Evolutionary conservation across 2,797 vertebrate genomes (phyloP), one percentile per base, ranked within the genome.

Genomic region (Spea hammondii): DNA sequence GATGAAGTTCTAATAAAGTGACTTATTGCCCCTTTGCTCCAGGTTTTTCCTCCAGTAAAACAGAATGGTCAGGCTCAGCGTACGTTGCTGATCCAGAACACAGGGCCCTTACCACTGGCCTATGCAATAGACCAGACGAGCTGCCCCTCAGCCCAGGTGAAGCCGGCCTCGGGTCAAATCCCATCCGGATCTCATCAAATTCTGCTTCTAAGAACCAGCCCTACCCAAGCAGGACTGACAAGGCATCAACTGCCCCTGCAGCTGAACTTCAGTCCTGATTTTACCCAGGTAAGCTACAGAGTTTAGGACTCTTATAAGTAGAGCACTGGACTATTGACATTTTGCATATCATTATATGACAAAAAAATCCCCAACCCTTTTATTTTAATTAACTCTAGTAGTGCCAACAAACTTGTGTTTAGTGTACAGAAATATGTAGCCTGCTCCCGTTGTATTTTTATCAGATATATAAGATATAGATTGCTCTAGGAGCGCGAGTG

Each of bases 11-110:
- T 32, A 32, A 32, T 32, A 32, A 32, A 32, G 32, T 32, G 32
- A 32, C 32, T 1, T 32, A 32, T 32, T 32, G 32, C 49, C 70
- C 65, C 84, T 8, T 57, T 70, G 70, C 78, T 60, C 2, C 77
- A 99, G 98, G 85, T 90, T 0, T 99, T 99, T 83, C 93, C 95
- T 53, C 88, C 93, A 4, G 85, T 93, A 12, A 65, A 81, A 78
- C 77, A 84, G 49, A 75, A 90, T 1, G 77, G 73, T 0, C 85
- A 83, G 1, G 91, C 91, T 75, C 92, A 92, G 88, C 85, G 86
- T 69, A 96, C 91, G 10, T 85, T 94, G 69, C 90, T 98, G 8
- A 87, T 99, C 32, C 84, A 84, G 79, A 99, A 99, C 84, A 84
- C 57, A 0, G 92, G 94, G n/a, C 84, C 91, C 70, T 86, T 90